Conservation (phyloP, 1,140 invertebrate species). For the Thaumetopoea pityocampa region DNA sequence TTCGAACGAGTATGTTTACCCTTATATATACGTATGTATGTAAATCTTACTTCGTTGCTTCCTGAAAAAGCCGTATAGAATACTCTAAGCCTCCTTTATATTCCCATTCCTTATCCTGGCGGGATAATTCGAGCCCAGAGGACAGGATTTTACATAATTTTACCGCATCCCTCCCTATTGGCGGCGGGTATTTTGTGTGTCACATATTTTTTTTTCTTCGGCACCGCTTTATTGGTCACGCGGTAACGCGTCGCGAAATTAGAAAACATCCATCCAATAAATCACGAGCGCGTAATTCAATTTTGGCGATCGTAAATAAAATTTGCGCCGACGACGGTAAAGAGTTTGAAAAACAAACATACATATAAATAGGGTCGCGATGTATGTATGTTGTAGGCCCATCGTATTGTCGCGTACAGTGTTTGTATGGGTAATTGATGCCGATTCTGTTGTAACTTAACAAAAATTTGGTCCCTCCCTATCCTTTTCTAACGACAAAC, state of each 20-base stretch:
- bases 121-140: conserved; percentile 67
- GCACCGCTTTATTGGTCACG: conserved; percentile 44
- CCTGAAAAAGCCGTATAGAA: conserved; percentile 63
- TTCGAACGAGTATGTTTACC: conserved; percentile 51
- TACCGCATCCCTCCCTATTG: conserved; percentile 51
- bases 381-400: too few relatives aligned
- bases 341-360: conserved; percentile 63
- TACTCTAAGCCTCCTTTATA: conserved; percentile 69
- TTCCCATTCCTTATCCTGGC: conserved; percentile 67
- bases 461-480: too few relatives aligned
- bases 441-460: too few relatives aligned
- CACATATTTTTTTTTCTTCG: conserved; percentile 35
- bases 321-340: conserved; percentile 48
- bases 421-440: conserved; percentile 61
- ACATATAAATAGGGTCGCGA: conserved; percentile 52
- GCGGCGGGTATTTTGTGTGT: conserved; percentile 37
- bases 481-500: too few relatives aligned
- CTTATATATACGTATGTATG: conserved; percentile 59
- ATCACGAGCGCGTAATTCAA: conserved; percentile 40
- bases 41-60: conserved; percentile 58
- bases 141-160: conserved; percentile 72
- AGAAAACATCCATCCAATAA: conserved; percentile 59
- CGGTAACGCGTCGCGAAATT: conserved; percentile 35
- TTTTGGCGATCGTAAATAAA: conserved; percentile 53
- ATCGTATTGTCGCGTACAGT: conserved; percentile 53